These are phyloP conservation scores for Choloepus hoffmanni DNA, from an alignment of 2,113 vertebrate genomes.

Conservation along the genomic window DNA sequence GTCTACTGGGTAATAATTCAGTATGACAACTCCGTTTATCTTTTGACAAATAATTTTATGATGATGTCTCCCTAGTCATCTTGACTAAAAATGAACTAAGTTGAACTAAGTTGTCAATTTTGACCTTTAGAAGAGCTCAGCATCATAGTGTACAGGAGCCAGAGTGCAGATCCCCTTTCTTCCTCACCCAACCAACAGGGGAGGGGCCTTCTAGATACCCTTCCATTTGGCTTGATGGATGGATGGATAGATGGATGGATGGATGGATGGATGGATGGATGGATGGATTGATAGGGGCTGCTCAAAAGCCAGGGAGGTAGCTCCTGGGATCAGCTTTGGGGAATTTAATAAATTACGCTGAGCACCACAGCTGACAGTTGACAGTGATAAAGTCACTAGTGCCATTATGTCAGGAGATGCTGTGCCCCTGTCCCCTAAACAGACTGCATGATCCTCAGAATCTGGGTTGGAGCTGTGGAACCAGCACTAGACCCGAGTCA, in stretches of 20 bases:
- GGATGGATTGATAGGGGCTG: background rate
- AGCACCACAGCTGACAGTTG: background rate
- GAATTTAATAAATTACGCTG: background rate
- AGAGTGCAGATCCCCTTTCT: background rate
- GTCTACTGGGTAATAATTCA: background rate
- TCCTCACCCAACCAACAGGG: background rate
- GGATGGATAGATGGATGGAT: background rate
- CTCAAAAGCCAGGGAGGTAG: background rate
- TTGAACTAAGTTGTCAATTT: background rate
- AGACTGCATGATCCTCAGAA: background rate
- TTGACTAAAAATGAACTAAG: background rate
- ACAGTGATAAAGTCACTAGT: background rate
- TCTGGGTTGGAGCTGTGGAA: background rate
- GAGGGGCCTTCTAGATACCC: too few species aligned
- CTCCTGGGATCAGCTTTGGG: background rate
- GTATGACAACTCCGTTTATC: background rate
- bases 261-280: background rate
- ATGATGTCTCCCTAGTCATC: background rate
- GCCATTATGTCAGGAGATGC: background rate
- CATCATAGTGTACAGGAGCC: too few species aligned
- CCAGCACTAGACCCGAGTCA: background rate
- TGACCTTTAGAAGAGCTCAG: background rate
- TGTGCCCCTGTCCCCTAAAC: background rate
- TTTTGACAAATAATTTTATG: conserved; percentile 47
- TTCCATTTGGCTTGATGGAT: background rate